Percentiles rank a stretch among this genome's conserved stretches.
These are phyloP conservation scores for Whitmania pigra DNA, from an alignment of 1,140 invertebrate species.

Conservation along the genomic window DNA sequence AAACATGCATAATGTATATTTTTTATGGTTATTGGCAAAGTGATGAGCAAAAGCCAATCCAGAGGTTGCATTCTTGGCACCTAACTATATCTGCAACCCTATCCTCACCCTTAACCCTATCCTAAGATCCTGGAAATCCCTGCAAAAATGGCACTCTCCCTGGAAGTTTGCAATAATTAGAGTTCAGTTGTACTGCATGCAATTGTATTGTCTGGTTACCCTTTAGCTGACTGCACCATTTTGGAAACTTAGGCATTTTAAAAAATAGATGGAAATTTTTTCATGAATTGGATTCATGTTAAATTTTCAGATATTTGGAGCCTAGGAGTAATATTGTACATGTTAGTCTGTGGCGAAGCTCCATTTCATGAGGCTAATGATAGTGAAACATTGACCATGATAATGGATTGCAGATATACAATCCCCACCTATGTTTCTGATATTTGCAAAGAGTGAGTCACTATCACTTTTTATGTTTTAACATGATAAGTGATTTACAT, in stretches of 20 bases:
- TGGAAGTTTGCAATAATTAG: too few species aligned
- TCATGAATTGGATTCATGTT: background rate
- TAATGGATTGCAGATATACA: conserved; percentile 97
- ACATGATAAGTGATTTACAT: background rate
- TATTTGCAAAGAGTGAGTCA: conserved; percentile 61
- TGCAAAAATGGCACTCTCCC: too few species aligned
- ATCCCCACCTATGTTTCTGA: conserved; percentile 77
- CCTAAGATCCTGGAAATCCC: too few species aligned
- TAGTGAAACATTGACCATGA: conserved; percentile 96
- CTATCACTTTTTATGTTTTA: background rate
- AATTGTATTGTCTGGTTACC: too few species aligned
- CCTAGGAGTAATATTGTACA: conserved; percentile 91
- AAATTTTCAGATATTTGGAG: conserved; percentile 76
- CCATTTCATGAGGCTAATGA: conserved; percentile 99
- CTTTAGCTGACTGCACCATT: background rate
- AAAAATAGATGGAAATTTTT: background rate
- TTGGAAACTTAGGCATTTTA: background rate
- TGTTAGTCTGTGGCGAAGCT: conserved; percentile 89
- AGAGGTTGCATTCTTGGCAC: too few species aligned
- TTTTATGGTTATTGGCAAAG: too few species aligned
- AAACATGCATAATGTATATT: too few species aligned
- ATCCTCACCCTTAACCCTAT: too few species aligned
- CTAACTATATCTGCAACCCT: background rate
- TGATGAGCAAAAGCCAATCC: too few species aligned
- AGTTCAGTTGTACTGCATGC: too few species aligned